Conservation (phyloP, 2,113 vertebrate species). For the Tretioscincus oriximinensis region DNA sequence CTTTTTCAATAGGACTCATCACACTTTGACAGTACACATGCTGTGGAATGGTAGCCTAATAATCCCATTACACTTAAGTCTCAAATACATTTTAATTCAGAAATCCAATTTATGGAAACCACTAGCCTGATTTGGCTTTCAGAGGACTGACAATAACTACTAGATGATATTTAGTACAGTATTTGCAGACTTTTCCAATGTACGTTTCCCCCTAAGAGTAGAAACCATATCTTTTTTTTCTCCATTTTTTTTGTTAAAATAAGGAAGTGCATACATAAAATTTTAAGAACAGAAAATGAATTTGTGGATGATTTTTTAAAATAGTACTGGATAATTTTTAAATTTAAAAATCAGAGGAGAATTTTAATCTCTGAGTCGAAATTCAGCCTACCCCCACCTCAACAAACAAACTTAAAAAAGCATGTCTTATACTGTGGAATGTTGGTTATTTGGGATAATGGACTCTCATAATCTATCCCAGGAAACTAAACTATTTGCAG, state of each 20-base stretch:
- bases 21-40: too few species aligned
- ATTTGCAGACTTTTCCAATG: not conserved
- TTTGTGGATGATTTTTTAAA: too few species aligned
- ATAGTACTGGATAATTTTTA: conserved; percentile 1
- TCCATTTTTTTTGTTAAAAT: conserved; percentile 23
- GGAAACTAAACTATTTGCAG: too few species aligned
- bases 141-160: not conserved
- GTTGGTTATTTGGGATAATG: too few species aligned
- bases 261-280: too few species aligned
- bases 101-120: not conserved
- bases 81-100: not conserved
- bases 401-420: conserved; percentile 67
- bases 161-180: not conserved
- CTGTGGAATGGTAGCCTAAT: not conserved
- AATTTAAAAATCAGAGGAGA: conserved; percentile 19
- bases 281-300: too few species aligned
- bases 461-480: too few species aligned
- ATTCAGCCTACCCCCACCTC: conserved; percentile 27
- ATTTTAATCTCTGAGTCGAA: conserved; percentile 28
- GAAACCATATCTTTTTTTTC: not conserved
- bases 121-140: not conserved
- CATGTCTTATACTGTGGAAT: too few species aligned
- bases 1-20: too few species aligned
- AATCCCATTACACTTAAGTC: not conserved
- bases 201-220: not conserved